Percentiles rank a stretch among this genome's conserved stretches.
These are phyloP conservation scores for Solea senegalensis DNA, from an alignment of 2,113 vertebrate species.

Conservation along the genomic window DNA sequence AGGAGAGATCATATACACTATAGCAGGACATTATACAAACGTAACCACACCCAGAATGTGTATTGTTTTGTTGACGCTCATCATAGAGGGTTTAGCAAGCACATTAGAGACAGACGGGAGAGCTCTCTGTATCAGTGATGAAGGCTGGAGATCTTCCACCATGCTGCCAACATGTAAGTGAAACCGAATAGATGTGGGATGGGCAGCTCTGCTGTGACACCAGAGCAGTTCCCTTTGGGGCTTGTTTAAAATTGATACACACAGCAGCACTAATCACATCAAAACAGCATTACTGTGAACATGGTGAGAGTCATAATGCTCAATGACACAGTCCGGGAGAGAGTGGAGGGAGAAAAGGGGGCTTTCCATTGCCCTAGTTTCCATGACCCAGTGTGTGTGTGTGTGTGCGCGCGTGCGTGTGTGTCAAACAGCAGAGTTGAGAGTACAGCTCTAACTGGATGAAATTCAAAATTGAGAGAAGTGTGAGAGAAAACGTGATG, in stretches of 20 bases:
- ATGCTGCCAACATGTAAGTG: slow-evolving; percentile 5
- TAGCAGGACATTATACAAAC: slow-evolving; percentile 13
- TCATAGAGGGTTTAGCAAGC: not conserved
- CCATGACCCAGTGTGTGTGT: slow-evolving; percentile 17
- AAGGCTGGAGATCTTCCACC: slow-evolving; percentile 18
- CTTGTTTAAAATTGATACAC: not conserved
- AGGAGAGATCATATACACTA: slow-evolving; percentile 6
- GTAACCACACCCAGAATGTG: slow-evolving; percentile 7
- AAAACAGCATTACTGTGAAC: slow-evolving; percentile 14
- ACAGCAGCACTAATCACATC: slow-evolving; percentile 4
- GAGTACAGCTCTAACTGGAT: slow-evolving; percentile 26
- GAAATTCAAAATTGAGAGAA: slow-evolving; percentile 1
- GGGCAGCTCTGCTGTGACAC: not conserved
- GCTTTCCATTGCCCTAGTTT: slow-evolving; percentile 57
- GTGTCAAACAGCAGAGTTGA: not conserved
- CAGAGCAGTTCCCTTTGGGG: not conserved
- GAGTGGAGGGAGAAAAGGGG: slow-evolving; percentile 23
- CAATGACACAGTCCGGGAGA: slow-evolving; percentile 17
- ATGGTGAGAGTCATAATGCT: slow-evolving; percentile 4
- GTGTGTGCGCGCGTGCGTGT: slow-evolving; percentile 12
- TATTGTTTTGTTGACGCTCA: slow-evolving; percentile 4
- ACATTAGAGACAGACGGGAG: slow-evolving; percentile 14
- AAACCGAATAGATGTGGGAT: not conserved
- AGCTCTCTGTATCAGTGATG: not conserved
- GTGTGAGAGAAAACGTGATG: slow-evolving; percentile 15